These are phyloP conservation scores for Intellagama lesueurii DNA, from an alignment of 2,797 vertebrate genomes.

Conservation along the genomic window DNA sequence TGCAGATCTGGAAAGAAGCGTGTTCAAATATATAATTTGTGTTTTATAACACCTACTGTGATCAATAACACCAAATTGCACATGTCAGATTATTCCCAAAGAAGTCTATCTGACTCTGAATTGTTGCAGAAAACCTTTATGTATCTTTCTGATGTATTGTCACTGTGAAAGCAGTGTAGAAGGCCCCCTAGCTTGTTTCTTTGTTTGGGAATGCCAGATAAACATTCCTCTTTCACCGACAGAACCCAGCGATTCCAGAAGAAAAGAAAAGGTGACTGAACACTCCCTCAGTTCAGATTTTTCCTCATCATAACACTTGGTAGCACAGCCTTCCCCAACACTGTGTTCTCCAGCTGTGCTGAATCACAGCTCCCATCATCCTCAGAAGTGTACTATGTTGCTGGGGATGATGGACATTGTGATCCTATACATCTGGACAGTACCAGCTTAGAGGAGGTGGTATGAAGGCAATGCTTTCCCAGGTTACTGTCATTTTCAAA, in stretches of 20 bases:
- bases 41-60: not conserved
- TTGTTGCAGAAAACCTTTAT: not conserved
- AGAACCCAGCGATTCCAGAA: not conserved
- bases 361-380: not conserved
- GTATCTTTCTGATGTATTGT: not conserved
- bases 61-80: not conserved
- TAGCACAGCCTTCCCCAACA: not conserved
- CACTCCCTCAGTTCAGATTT: not conserved
- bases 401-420: not conserved
- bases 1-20: not conserved
- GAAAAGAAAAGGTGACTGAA: too few species aligned
- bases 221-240: not conserved
- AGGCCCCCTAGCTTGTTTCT: not conserved
- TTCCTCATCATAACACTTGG: too few species aligned
- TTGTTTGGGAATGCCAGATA: not conserved
- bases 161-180: not conserved
- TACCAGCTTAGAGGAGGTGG: not conserved
- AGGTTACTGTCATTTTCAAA: not conserved
- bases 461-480: not conserved
- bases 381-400: not conserved
- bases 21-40: not conserved
- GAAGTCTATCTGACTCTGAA: not conserved
- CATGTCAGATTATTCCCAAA: not conserved
- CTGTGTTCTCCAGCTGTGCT: not conserved
- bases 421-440: not conserved